Conservation (phyloP, 2,113 vertebrate species). For the Acrocephalus arundinaceus region DNA sequence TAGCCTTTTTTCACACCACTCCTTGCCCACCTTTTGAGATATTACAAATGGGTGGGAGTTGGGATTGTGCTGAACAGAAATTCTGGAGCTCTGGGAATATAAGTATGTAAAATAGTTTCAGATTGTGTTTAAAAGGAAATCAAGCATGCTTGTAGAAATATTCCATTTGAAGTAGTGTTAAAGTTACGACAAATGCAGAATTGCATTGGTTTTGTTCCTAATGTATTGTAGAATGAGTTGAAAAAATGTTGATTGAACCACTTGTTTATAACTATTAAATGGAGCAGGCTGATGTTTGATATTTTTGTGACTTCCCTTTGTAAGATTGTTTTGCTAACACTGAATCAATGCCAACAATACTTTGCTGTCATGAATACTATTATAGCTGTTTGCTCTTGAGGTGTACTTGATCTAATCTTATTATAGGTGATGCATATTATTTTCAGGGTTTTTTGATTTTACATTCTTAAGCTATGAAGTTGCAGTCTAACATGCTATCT, state of each 20-base stretch:
- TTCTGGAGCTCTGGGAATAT: background rate
- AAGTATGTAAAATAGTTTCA: background rate
- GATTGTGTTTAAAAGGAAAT: background rate
- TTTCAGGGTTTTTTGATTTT: background rate
- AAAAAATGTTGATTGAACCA: background rate
- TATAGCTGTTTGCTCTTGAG: background rate
- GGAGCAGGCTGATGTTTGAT: background rate
- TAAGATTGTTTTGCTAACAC: background rate
- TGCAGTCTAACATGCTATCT: constrained; percentile 14
- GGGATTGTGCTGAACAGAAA: background rate
- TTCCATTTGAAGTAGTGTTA: background rate
- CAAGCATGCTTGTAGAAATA: background rate
- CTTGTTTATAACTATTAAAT: background rate
- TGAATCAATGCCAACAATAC: background rate
- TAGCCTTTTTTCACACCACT: background rate
- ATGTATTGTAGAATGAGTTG: background rate
- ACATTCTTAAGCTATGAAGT: background rate
- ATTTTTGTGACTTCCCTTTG: background rate
- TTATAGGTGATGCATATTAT: background rate
- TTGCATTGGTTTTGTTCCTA: background rate
- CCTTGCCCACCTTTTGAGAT: background rate
- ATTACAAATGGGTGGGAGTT: background rate
- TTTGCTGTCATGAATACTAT: background rate
- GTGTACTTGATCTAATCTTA: background rate
- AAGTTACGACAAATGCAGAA: background rate